phyloP scores from a whole-genome alignment of 2,797 vertebrate species.

The Acipenser oxyrinchus region DNA sequence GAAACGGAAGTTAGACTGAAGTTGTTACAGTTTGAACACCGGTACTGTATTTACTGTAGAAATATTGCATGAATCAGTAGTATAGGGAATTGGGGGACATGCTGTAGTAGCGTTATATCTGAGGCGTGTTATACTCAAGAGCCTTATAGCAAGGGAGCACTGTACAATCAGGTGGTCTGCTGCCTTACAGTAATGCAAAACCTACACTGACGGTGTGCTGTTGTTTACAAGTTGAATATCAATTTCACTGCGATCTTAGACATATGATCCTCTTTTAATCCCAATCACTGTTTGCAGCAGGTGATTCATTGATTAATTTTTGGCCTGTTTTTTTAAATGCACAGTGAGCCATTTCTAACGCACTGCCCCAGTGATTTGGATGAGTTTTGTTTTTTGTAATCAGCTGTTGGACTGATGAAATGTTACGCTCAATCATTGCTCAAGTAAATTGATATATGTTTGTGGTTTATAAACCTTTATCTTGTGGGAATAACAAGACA shows the following conservation, averaged over 20 bases:
- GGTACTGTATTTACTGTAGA: too few species aligned
- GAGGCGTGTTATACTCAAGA: too few species aligned
- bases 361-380: conserved; percentile 48
- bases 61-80: too few species aligned
- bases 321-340: conserved; percentile 52
- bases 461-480: not conserved
- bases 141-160: too few species aligned
- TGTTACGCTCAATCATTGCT: conserved; percentile 14
- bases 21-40: too few species aligned
- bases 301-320: conserved; percentile 65
- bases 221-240: conserved; percentile 32
- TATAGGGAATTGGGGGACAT: too few species aligned
- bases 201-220: too few species aligned
- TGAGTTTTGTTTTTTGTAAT: conserved; percentile 14
- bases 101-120: too few species aligned
- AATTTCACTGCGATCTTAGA: conserved; percentile 49
- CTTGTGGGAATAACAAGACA: too few species aligned
- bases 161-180: too few species aligned
- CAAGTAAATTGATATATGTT: conserved; percentile 16
- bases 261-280: conserved; percentile 54
- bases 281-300: conserved; percentile 57
- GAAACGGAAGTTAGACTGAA: too few species aligned
- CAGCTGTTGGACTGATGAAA: conserved; percentile 14
- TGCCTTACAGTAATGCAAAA: too few species aligned
- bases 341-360: conserved; percentile 49